Conservation (phyloP, 2,888 invertebrate genomes). For the Platynereis dumerilii region DNA sequence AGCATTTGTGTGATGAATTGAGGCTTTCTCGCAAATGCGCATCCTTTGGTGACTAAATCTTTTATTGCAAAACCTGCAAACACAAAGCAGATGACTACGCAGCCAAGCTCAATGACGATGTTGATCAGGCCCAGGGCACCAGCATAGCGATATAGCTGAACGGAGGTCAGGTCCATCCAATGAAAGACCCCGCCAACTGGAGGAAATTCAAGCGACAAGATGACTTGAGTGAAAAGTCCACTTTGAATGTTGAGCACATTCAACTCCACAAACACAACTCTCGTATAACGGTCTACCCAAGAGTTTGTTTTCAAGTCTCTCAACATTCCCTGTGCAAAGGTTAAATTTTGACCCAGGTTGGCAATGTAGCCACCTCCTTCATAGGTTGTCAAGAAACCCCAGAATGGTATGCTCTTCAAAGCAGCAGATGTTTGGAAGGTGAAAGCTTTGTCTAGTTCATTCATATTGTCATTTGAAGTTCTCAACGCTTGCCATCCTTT, state of each 20-base stretch:
- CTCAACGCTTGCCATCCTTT: too few relatives aligned
- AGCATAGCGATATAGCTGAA: too few relatives aligned
- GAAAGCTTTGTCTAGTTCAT: neutral
- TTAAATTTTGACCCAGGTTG: slow-evolving; percentile 27
- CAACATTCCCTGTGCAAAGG: neutral
- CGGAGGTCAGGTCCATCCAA: neutral
- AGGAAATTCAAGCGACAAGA: neutral
- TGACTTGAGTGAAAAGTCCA: slow-evolving; percentile 2
- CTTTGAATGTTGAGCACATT: neutral
- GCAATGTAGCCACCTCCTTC: slow-evolving; percentile 40
- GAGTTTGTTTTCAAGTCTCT: neutral
- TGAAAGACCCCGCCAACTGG: neutral
- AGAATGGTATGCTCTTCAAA: slow-evolving; percentile 15
- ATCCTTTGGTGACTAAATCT: neutral
- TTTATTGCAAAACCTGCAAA: neutral
- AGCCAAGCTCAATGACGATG: neutral
- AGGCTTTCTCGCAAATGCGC: neutral
- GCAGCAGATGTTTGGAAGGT: neutral
- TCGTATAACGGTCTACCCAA: neutral
- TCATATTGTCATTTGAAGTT: too few relatives aligned
- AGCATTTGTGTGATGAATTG: neutral
- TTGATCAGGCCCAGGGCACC: neutral
- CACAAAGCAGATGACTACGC: neutral
- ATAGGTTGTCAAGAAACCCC: slow-evolving; percentile 30
- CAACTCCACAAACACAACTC: neutral